Evolutionary conservation across 2,797 vertebrate genomes (phyloP).

Genomic region (Cynopterus sphinx): DNA sequence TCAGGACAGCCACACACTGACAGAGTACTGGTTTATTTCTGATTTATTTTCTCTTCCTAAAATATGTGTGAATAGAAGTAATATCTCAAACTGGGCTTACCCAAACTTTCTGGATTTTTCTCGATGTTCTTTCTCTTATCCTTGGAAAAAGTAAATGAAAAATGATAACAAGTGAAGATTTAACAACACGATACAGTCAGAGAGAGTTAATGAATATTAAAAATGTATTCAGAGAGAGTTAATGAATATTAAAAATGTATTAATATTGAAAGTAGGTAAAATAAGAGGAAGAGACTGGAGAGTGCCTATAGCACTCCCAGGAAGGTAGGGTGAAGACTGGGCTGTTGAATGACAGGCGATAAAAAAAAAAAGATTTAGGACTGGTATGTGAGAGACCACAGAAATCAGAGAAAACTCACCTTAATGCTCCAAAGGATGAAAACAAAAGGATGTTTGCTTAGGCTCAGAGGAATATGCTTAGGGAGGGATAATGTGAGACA

Average conservation of each 20-base stretch:
- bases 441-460: neutral
- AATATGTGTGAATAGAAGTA: neutral
- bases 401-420: neutral
- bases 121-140: neutral
- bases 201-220: neutral
- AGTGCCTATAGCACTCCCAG: neutral
- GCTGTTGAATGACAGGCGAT: neutral
- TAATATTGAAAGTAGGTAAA: neutral
- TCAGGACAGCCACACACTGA: neutral
- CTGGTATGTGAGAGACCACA: neutral
- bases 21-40: neutral
- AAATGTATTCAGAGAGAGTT: neutral
- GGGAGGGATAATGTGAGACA: accelerated
- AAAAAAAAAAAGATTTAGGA: neutral
- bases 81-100: neutral
- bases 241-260: neutral
- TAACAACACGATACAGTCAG: neutral
- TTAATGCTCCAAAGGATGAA: neutral
- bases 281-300: neutral
- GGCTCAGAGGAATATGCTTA: neutral
- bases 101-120: neutral
- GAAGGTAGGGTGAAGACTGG: neutral
- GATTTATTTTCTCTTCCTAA: neutral
- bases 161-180: neutral
- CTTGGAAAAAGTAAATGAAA: neutral